phyloP scores from a whole-genome alignment of 2,888 invertebrate species.

The Dolichopus griseipennis region DNA sequence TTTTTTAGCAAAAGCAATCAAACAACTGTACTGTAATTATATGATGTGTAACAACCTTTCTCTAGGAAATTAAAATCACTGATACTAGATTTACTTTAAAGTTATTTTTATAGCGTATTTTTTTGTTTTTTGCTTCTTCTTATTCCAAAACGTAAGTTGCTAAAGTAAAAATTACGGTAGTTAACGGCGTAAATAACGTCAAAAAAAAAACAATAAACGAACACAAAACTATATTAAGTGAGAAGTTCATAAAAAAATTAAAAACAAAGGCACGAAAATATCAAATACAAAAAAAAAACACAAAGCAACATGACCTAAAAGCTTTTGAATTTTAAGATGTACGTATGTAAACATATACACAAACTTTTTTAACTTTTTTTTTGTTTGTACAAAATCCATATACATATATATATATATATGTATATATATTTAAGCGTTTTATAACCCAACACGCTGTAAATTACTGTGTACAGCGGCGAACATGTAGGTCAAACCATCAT shows the following conservation, averaged over 20 bases:
- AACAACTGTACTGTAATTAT: too few species aligned
- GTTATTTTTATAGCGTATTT: too few species aligned
- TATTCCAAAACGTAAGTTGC: background rate
- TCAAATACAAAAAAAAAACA: too few species aligned
- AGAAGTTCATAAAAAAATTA: background rate
- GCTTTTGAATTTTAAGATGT: background rate
- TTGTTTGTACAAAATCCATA: too few species aligned
- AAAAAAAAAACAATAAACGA: background rate
- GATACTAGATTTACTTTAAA: too few species aligned
- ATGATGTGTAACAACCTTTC: too few species aligned
- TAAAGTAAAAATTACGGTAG: background rate
- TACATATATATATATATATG: too few species aligned
- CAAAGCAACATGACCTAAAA: background rate
- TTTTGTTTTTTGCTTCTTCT: background rate
- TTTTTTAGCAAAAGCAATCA: too few species aligned
- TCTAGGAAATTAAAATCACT: too few species aligned
- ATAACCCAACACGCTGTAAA: background rate
- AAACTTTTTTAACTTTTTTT: too few species aligned
- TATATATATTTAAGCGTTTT: background rate
- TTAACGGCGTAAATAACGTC: slow-evolving; percentile 1
- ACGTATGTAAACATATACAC: too few species aligned
- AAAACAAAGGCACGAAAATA: too few species aligned
- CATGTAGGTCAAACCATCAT: slow-evolving; percentile 6
- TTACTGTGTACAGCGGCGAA: background rate
- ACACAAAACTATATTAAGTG: slow-evolving; percentile 3